These are phyloP conservation scores for Zaprionus taronus DNA, from an alignment of 1,140 invertebrate genomes.

Conservation along the genomic window DNA sequence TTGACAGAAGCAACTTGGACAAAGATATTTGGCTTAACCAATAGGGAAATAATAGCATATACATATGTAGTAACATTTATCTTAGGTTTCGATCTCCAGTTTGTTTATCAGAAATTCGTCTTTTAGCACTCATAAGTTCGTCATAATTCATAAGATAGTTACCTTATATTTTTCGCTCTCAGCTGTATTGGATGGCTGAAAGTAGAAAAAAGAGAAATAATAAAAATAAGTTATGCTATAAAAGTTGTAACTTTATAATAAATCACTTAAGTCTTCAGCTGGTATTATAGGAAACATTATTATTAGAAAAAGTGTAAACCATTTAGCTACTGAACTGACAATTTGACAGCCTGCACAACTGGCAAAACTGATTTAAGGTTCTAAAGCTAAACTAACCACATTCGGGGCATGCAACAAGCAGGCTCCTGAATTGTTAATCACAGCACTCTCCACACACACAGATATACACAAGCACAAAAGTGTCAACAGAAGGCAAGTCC, in stretches of 20 bases:
- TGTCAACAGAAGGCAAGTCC: constrained; percentile 20
- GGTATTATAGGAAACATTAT: neutral
- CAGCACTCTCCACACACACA: constrained; percentile 10
- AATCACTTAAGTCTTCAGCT: neutral
- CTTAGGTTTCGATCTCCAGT: too few relatives aligned
- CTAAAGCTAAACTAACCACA: neutral
- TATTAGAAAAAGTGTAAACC: neutral
- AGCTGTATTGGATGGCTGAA: neutral
- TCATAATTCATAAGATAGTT: neutral
- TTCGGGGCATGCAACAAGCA: neutral
- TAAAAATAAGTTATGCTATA: neutral
- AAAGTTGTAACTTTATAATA: neutral
- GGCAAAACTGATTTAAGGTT: neutral
- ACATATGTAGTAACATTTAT: too few relatives aligned
- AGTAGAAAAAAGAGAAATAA: neutral
- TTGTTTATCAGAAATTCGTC: too few relatives aligned
- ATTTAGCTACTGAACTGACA: neutral
- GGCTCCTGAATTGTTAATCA: constrained; percentile 39
- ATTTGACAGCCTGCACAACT: neutral
- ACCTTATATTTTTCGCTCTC: neutral
- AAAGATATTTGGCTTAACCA: neutral
- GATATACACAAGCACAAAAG: neutral
- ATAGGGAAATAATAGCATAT: too few relatives aligned
- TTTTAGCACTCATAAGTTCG: too few relatives aligned
- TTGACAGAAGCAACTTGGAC: neutral